A percentile compares a stretch with the other conserved stretches of the same genome.
These are phyloP conservation scores for Mesorhabditis spiculigera DNA, from an alignment of 2,888 invertebrate genomes.

Conservation along the genomic window DNA sequence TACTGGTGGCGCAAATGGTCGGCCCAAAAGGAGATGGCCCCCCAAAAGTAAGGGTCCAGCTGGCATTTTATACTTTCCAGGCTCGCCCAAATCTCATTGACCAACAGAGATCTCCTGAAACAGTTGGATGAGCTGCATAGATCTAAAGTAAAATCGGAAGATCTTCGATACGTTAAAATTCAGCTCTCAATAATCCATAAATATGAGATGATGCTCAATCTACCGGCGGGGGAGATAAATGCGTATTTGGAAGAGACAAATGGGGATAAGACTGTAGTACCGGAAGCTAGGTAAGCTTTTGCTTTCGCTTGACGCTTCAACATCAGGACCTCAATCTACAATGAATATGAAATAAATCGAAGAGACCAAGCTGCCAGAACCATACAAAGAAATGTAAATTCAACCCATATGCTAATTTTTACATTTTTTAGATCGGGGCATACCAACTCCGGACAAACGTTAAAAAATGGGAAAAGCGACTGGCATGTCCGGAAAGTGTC, in stretches of 20 bases:
- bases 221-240: neutral
- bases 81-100: no score
- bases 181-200: neutral
- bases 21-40: no score
- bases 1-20: neutral
- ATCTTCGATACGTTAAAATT: neutral
- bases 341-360: neutral
- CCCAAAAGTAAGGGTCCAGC: no score
- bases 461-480: neutral
- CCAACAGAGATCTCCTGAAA: neutral
- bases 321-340: neutral
- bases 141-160: no score
- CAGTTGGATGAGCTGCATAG: neutral
- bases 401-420: neutral
- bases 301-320: no score
- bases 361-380: neutral
- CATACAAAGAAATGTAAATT: neutral
- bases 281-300: neutral
- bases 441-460: neutral
- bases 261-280: neutral
- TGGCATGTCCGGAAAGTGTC: neutral
- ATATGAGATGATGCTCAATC: neutral
- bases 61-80: no score
- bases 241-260: neutral
- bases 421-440: neutral